These are phyloP conservation scores for Bungarus multicinctus DNA, from an alignment of 2,113 vertebrate genomes.

Conservation along the genomic window DNA sequence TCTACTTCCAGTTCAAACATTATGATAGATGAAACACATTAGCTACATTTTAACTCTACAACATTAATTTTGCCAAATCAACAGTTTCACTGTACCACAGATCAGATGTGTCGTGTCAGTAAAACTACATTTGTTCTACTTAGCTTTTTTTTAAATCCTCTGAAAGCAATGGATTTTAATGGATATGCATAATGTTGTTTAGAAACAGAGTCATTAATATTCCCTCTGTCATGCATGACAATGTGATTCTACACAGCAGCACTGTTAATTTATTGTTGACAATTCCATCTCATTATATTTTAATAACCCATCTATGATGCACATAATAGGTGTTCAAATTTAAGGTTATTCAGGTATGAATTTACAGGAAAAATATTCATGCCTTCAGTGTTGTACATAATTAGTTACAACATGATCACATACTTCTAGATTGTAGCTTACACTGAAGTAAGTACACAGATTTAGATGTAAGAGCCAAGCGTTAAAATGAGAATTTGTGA, in stretches of 20 bases:
- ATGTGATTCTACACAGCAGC: background rate
- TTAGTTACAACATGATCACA: background rate
- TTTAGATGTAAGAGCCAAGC: background rate
- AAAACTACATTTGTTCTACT: background rate
- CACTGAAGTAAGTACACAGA: background rate
- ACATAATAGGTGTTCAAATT: background rate
- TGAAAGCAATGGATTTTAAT: background rate
- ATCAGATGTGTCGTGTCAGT: background rate
- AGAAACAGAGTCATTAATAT: background rate
- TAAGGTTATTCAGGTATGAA: background rate
- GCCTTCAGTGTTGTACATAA: background rate
- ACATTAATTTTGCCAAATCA: background rate
- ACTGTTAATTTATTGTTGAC: background rate
- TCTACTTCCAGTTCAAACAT: background rate
- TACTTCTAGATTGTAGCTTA: background rate
- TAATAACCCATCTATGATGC: background rate
- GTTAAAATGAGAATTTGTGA: background rate
- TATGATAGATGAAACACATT: background rate
- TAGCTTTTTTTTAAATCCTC: background rate
- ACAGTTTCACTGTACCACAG: background rate
- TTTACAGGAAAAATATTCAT: background rate
- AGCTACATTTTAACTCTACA: background rate
- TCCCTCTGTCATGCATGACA: background rate
- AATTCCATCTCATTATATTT: background rate
- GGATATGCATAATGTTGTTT: background rate